A percentile compares a stretch with the other conserved stretches of the same genome.
phyloP scores from a whole-genome alignment of 2,888 invertebrate genomes.

The Creontiades dilutus region DNA sequence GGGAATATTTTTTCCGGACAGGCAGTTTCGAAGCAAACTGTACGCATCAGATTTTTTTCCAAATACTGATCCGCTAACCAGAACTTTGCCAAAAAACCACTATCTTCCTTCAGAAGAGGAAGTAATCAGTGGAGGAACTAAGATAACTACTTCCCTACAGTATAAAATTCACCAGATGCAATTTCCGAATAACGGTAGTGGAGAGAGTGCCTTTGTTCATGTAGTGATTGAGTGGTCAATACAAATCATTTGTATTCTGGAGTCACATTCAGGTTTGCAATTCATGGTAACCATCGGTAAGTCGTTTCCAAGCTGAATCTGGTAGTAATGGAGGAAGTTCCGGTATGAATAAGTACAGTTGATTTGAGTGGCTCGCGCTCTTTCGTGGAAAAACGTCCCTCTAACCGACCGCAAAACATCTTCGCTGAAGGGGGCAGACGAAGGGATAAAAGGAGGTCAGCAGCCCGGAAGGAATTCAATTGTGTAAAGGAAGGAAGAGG shows the following conservation, averaged over 20 bases:
- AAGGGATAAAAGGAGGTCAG: slow-evolving; percentile 45
- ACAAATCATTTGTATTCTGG: not conserved
- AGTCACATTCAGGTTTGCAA: not conserved
- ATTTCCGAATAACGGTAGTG: too few relatives aligned
- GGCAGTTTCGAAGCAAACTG: too few relatives aligned
- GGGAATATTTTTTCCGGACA: too few relatives aligned
- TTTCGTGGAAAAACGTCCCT: slow-evolving; percentile 33
- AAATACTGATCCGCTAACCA: too few relatives aligned
- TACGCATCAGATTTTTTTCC: too few relatives aligned
- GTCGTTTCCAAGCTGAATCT: not conserved
- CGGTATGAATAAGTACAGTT: not conserved
- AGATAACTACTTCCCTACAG: too few relatives aligned
- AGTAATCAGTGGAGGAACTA: too few relatives aligned
- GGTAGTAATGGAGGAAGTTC: not conserved
- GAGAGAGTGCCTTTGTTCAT: too few relatives aligned
- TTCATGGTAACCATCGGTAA: not conserved
- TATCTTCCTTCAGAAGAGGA: too few relatives aligned
- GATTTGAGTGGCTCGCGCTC: slow-evolving; percentile 2
- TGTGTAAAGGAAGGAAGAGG: slow-evolving; percentile 26
- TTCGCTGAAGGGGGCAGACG: slow-evolving; percentile 1
- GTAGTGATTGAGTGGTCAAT: too few relatives aligned
- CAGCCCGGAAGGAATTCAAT: slow-evolving; percentile 64
- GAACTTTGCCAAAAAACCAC: too few relatives aligned
- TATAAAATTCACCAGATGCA: too few relatives aligned
- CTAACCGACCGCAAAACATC: slow-evolving; percentile 46